Evolutionary conservation across 2,113 vertebrate genomes (phyloP).

Genomic region (Seriola dumerili): DNA sequence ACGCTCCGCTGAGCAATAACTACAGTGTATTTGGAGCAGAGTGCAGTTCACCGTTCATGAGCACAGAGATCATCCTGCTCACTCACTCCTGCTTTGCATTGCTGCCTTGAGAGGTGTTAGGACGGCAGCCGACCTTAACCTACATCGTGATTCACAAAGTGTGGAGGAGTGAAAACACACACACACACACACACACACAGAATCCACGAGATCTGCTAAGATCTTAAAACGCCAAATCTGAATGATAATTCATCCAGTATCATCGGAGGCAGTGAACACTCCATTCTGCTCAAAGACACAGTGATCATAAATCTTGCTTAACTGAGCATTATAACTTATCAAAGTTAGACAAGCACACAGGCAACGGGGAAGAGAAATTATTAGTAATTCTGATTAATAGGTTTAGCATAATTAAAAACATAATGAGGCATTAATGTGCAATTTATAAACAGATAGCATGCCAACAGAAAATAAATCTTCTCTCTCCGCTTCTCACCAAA

Average conservation of each 20-base stretch:
- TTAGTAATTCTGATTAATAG: slow-evolving; percentile 74
- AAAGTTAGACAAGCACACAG: slow-evolving; percentile 61
- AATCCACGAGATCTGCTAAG: no score
- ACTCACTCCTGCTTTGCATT: slow-evolving; percentile 8
- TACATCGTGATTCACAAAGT: not conserved
- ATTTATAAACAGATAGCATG: slow-evolving; percentile 69
- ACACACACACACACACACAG: not conserved
- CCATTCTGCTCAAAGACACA: slow-evolving; percentile 9
- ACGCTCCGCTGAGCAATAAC: slow-evolving; percentile 59
- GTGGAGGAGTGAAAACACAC: slow-evolving; percentile 5
- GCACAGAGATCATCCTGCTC: slow-evolving; percentile 41
- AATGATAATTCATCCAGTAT: slow-evolving; percentile 13
- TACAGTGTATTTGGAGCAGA: slow-evolving; percentile 35
- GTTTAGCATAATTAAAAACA: slow-evolving; percentile 75
- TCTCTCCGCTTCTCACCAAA: slow-evolving; percentile 30
- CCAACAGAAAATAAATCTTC: slow-evolving; percentile 61
- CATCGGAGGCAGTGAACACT: not conserved
- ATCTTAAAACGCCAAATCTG: no score
- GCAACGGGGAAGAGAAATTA: slow-evolving; percentile 56
- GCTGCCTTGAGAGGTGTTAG: slow-evolving; percentile 30
- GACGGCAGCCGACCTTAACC: slow-evolving; percentile 44
- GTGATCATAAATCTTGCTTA: slow-evolving; percentile 14
- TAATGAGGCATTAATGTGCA: slow-evolving; percentile 77
- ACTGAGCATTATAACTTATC: slow-evolving; percentile 37
- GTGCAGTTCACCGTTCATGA: slow-evolving; percentile 46